phyloP scores from a whole-genome alignment of 1,140 invertebrate species.

The Drosophila hydei region DNA sequence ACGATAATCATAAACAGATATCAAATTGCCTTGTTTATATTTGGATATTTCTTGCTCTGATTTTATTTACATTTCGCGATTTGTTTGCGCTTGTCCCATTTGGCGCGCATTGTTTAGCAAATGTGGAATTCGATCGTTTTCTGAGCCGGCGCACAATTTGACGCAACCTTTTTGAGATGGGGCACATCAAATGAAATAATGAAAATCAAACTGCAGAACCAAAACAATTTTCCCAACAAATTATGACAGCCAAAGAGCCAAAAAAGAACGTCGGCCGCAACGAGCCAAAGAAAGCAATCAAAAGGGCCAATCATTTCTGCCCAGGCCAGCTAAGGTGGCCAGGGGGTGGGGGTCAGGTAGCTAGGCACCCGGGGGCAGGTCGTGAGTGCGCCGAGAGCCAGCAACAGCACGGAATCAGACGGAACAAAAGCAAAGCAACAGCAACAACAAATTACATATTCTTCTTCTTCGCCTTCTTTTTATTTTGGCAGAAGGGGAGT shows the following conservation, averaged over 20 bases:
- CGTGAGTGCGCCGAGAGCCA: slow-evolving; percentile 42
- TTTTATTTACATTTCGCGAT: too few species aligned
- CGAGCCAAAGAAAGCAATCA: slow-evolving; percentile 54
- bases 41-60: too few species aligned
- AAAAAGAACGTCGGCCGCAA: slow-evolving; percentile 2
- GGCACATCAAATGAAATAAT: slow-evolving; percentile 40
- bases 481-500: not conserved
- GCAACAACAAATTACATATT: slow-evolving; percentile 36
- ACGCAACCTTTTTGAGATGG: slow-evolving; percentile 22
- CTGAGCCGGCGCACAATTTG: slow-evolving; percentile 17
- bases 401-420: slow-evolving; percentile 28
- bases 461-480: not conserved
- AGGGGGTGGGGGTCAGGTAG: not conserved
- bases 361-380: slow-evolving; percentile 15
- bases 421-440: slow-evolving; percentile 13
- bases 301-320: slow-evolving; percentile 49
- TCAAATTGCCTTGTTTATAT: too few species aligned
- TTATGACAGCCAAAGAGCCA: slow-evolving; percentile 37
- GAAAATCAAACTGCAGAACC: slow-evolving; percentile 54
- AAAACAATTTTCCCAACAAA: slow-evolving; percentile 61
- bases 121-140: slow-evolving; percentile 7
- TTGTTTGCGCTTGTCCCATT: too few species aligned
- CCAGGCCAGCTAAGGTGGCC: too few species aligned
- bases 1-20: too few species aligned
- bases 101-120: not conserved